phyloP scores from a whole-genome alignment of 2,888 invertebrate genomes.

The Rhyacophila evoluta region DNA sequence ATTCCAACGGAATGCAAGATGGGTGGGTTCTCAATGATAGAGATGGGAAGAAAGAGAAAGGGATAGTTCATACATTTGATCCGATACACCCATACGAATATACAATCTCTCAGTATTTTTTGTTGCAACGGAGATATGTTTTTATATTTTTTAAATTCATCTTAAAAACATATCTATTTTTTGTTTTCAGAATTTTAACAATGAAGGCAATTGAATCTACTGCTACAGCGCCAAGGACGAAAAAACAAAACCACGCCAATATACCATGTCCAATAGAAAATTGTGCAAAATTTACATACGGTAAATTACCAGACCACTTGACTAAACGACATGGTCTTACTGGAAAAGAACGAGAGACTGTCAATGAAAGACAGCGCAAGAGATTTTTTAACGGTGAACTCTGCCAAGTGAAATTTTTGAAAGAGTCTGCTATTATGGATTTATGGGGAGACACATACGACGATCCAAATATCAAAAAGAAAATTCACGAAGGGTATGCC shows the following conservation, averaged over 20 bases:
- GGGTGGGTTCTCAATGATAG: slow-evolving; percentile 43
- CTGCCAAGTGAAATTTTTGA: slow-evolving; percentile 68
- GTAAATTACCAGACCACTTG: slow-evolving; percentile 68
- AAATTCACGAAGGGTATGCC: slow-evolving; percentile 68
- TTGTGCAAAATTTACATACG: slow-evolving; percentile 69
- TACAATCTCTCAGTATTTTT: not conserved
- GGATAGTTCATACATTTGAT: no score
- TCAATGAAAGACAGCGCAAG: slow-evolving; percentile 69
- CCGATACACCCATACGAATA: no score
- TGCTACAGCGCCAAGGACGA: slow-evolving; percentile 61
- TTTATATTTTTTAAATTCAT: not conserved
- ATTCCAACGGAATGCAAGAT: not conserved
- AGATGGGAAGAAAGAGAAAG: slow-evolving; percentile 32
- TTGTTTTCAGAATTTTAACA: not conserved
- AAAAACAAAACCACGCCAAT: slow-evolving; percentile 70
- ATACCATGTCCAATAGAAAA: slow-evolving; percentile 70
- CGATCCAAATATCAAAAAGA: slow-evolving; percentile 66
- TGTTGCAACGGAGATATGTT: not conserved
- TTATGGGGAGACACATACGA: slow-evolving; percentile 69
- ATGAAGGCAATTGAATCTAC: slow-evolving; percentile 42
- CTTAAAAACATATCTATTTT: not conserved
- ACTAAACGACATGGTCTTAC: slow-evolving; percentile 69
- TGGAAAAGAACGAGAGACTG: slow-evolving; percentile 66
- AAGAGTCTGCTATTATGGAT: slow-evolving; percentile 69
- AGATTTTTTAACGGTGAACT: slow-evolving; percentile 70